These are phyloP conservation scores for Sternotherus odoratus DNA, from an alignment of 2,797 vertebrate genomes.

Conservation along the genomic window DNA sequence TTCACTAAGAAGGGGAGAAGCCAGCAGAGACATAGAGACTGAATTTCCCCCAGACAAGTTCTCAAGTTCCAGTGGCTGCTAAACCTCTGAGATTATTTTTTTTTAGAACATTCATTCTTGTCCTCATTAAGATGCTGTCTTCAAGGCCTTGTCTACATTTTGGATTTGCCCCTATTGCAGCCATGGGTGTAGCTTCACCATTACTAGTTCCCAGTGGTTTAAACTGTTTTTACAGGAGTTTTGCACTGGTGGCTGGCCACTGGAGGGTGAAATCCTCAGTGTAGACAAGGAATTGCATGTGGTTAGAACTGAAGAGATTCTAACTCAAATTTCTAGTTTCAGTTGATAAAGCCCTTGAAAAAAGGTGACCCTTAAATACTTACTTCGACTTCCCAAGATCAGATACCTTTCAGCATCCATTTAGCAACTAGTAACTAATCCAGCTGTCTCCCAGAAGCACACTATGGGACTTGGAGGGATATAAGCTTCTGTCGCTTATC, in stretches of 20 bases:
- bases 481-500: slow-evolving; percentile 51
- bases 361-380: background rate
- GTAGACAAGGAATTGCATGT: background rate
- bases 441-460: slow-evolving; percentile 19
- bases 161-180: background rate
- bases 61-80: background rate
- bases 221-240: background rate
- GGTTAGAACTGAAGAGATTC: background rate
- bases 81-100: background rate
- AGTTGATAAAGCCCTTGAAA: background rate
- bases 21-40: background rate
- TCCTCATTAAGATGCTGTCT: background rate
- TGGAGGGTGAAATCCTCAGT: background rate
- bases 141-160: fast-evolving
- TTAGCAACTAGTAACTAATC: slow-evolving; percentile 19
- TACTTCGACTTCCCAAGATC: slow-evolving; percentile 44
- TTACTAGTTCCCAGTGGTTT: background rate
- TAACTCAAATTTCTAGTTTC: background rate
- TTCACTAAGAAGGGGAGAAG: background rate
- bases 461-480: slow-evolving; percentile 41
- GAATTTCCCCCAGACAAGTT: background rate
- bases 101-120: background rate
- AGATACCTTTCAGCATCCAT: slow-evolving; percentile 47
- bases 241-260: background rate
- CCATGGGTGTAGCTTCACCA: background rate